Conservation (phyloP, 2,113 vertebrate species). For the Sceloporus undulatus region DNA sequence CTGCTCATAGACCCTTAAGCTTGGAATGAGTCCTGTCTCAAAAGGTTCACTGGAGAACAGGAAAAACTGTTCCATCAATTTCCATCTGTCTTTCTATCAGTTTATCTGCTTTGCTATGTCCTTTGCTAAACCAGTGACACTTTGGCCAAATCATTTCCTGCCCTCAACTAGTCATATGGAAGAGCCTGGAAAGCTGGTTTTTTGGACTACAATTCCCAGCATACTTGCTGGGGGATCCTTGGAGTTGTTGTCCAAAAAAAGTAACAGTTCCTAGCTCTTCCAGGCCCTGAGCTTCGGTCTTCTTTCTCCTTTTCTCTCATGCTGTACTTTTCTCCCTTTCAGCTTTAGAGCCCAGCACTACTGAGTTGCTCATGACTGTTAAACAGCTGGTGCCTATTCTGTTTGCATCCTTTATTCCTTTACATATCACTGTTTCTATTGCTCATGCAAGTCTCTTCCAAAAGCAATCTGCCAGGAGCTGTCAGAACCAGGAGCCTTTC, state of each 20-base stretch:
- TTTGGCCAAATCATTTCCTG: not conserved
- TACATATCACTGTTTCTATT: not conserved
- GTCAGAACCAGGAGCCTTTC: slow-evolving; percentile 5
- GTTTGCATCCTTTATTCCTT: not conserved
- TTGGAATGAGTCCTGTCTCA: not conserved
- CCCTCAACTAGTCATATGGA: not conserved
- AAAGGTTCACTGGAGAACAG: not conserved
- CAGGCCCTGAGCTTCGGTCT: no score
- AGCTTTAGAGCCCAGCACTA: not conserved
- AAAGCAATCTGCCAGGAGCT: not conserved
- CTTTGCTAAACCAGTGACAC: not conserved
- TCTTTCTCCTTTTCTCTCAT: not conserved
- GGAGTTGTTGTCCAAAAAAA: no score
- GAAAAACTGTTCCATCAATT: not conserved
- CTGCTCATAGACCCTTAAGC: not conserved
- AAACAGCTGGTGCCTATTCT: not conserved
- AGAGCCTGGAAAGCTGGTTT: no score
- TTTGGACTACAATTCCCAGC: no score
- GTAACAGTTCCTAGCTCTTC: not conserved
- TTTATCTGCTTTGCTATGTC: not conserved
- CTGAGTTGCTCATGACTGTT: not conserved
- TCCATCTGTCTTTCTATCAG: not conserved
- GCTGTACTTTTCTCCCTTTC: not conserved
- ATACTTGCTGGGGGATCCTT: no score
- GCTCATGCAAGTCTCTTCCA: not conserved